A percentile compares a stretch with the other conserved stretches of the same genome.
These are phyloP conservation scores for Rhyacophila evoluta DNA, from an alignment of 2,888 invertebrate genomes.

Conservation along the genomic window DNA sequence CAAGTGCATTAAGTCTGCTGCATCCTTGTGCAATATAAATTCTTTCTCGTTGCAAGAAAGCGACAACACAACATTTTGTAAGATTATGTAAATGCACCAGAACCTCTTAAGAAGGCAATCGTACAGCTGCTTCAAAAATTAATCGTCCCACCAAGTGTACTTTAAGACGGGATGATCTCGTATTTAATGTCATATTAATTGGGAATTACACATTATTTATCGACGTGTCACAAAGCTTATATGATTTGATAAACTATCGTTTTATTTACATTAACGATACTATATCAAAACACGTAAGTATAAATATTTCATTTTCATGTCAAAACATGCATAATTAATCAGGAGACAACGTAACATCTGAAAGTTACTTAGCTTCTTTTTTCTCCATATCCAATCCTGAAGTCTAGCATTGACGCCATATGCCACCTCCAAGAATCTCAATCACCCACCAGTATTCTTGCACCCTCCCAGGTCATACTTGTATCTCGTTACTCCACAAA, in stretches of 20 bases:
- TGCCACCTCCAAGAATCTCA: too few species aligned
- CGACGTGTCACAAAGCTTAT: constrained; percentile 32
- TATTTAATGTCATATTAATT: constrained; percentile 52
- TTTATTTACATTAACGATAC: not conserved
- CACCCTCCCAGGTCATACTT: too few species aligned
- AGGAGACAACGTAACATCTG: not conserved
- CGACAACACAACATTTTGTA: constrained; percentile 7
- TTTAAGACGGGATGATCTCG: constrained; percentile 38
- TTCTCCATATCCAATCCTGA: too few species aligned
- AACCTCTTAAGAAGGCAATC: not conserved
- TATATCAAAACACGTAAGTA: too few species aligned
- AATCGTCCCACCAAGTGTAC: constrained; percentile 27
- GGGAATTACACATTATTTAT: constrained; percentile 50
- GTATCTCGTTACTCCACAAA: too few species aligned
- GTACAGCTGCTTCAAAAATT: constrained; percentile 32
- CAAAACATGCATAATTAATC: not conserved
- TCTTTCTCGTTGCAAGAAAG: not conserved
- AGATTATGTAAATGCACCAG: constrained; percentile 20
- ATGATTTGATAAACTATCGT: constrained; percentile 31
- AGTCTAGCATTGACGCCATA: too few species aligned
- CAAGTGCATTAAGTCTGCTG: not conserved
- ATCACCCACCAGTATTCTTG: too few species aligned
- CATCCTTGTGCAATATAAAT: constrained; percentile 2
- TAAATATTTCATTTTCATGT: not conserved
- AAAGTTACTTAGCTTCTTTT: too few species aligned